phyloP scores from a whole-genome alignment of 2,797 vertebrate species.

The Lagodon rhomboides region DNA sequence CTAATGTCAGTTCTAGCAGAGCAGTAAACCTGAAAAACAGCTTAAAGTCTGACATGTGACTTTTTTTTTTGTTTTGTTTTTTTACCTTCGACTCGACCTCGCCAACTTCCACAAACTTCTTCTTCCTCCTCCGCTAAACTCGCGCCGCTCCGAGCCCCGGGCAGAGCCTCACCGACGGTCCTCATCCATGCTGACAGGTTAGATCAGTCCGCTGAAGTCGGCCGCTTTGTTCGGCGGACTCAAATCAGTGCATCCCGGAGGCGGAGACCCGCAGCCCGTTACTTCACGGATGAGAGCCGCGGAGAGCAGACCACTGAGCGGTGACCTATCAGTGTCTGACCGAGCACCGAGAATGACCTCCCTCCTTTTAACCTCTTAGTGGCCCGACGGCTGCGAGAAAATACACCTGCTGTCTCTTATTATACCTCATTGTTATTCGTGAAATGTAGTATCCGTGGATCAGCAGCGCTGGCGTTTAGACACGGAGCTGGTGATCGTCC shows the following conservation, averaged over 20 bases:
- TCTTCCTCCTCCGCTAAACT: neutral
- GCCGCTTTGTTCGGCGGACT: slow-evolving; percentile 3
- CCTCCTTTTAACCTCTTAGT: slow-evolving; percentile 79
- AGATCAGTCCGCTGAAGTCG: neutral
- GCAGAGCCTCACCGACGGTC: neutral
- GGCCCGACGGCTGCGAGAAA: neutral
- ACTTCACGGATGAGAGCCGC: slow-evolving; percentile 66
- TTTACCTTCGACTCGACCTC: slow-evolving; percentile 62
- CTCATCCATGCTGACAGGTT: slow-evolving; percentile 40
- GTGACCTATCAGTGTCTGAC: slow-evolving; percentile 82
- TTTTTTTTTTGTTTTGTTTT: neutral
- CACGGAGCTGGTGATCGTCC: no score
- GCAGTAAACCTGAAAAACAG: neutral
- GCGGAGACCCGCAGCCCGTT: slow-evolving; percentile 70
- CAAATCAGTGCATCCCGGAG: slow-evolving; percentile 71
- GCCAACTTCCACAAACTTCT: slow-evolving; percentile 36
- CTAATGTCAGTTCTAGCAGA: neutral
- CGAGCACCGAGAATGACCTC: slow-evolving; percentile 63
- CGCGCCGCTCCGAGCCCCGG: neutral
- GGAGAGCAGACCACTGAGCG: slow-evolving; percentile 80
- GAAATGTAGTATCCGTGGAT: neutral
- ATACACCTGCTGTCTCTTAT: neutral
- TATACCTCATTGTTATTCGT: no score
- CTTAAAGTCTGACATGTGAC: neutral
- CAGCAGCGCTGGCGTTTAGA: no score